phyloP scores from a whole-genome alignment of 1,140 invertebrate genomes.

The Spodoptera frugiperda region DNA sequence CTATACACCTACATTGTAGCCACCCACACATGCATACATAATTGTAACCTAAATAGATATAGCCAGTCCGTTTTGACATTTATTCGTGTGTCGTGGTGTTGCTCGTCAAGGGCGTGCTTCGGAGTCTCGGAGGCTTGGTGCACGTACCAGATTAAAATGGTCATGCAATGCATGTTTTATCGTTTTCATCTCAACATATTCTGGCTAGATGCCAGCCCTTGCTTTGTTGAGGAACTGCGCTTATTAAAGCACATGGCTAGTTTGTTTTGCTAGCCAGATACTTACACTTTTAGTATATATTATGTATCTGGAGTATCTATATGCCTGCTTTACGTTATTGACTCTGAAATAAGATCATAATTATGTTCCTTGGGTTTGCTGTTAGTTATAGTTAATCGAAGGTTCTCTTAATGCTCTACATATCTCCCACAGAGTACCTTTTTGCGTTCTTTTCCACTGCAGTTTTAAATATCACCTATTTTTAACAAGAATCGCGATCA shows the following conservation, averaged over 20 bases:
- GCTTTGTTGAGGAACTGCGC: slow-evolving; percentile 25
- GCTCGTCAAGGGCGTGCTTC: slow-evolving; percentile 21
- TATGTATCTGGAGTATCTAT: no score
- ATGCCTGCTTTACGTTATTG: no score
- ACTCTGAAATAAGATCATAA: no score
- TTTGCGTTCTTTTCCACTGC: no score
- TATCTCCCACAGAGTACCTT: no score
- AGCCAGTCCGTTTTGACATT: slow-evolving; percentile 16
- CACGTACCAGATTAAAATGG: slow-evolving; percentile 17
- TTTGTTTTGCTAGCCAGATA: slow-evolving; percentile 20
- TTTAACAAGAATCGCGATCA: no score
- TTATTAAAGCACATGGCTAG: slow-evolving; percentile 3
- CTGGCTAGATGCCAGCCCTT: slow-evolving; percentile 11
- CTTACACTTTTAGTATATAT: background rate
- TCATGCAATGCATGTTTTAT: slow-evolving; percentile 33
- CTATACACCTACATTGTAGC: slow-evolving; percentile 47
- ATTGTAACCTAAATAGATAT: slow-evolving; percentile 49
- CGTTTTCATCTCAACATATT: slow-evolving; percentile 14
- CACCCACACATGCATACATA: slow-evolving; percentile 45
- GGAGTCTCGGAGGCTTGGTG: slow-evolving; percentile 8
- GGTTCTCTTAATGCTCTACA: no score
- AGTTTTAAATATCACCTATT: no score
- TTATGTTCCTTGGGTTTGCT: no score
- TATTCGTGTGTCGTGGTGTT: slow-evolving; percentile 10
- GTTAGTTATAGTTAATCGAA: no score